Evolutionary conservation across 2,113 vertebrate genomes (phyloP).

Genomic region (Onychostoma macrolepis): DNA sequence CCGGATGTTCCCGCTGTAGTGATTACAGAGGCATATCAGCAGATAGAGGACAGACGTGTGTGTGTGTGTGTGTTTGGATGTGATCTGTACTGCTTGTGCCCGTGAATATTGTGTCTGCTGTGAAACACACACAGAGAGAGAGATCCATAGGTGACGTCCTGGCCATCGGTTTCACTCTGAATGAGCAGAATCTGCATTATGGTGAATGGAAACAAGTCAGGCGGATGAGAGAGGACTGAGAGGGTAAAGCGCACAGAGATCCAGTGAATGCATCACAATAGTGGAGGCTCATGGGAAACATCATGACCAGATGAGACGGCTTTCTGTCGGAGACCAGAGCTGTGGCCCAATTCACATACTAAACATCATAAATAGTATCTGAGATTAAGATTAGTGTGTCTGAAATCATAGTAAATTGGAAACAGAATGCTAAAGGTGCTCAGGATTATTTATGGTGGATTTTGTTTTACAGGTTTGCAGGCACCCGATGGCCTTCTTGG

Average conservation of each 20-base stretch:
- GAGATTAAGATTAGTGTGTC: no score
- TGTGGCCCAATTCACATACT: background rate
- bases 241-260: conserved; percentile 28
- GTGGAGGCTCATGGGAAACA: conserved; percentile 40
- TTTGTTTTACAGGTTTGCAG: no score
- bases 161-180: background rate
- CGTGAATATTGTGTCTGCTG: background rate
- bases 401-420: no score
- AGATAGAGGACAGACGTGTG: background rate
- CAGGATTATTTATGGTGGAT: no score
- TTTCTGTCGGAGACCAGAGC: background rate
- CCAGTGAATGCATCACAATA: background rate
- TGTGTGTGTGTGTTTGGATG: background rate
- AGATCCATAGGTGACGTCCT: background rate
- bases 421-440: no score
- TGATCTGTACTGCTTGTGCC: background rate
- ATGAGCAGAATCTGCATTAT: no score
- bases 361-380: background rate
- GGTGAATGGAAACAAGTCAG: background rate
- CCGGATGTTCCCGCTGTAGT: background rate
- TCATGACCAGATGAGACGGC: conserved; percentile 20
- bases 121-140: background rate
- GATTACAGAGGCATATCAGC: background rate
- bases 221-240: background rate
- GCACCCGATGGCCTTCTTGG: no score